Conservation (phyloP, 2,113 vertebrate genomes). For the Prionailurus bengalensis region DNA sequence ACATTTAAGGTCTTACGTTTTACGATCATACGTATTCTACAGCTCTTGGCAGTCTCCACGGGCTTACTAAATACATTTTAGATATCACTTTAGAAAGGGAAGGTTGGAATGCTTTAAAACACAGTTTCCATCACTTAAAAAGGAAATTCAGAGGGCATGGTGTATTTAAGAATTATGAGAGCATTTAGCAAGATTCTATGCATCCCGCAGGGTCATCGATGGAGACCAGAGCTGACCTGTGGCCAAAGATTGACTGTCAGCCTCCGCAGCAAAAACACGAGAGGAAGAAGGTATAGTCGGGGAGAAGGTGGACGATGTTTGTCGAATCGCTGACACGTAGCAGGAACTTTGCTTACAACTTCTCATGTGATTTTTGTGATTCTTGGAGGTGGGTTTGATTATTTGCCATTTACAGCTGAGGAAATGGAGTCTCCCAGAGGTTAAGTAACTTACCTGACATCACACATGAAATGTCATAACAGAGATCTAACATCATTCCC, state of each 20-base stretch:
- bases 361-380: background rate
- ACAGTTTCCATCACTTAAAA: background rate
- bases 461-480: background rate
- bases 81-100: background rate
- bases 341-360: background rate
- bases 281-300: background rate
- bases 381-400: background rate
- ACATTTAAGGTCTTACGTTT: background rate
- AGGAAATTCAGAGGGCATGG: background rate
- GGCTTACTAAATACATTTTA: background rate
- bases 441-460: background rate
- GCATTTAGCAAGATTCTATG: background rate
- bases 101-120: background rate
- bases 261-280: background rate
- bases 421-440: background rate
- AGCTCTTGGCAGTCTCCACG: background rate
- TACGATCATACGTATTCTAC: background rate
- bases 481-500: background rate
- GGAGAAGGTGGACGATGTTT: background rate
- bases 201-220: background rate
- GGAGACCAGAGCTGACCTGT: background rate
- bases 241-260: background rate
- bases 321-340: background rate
- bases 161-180: background rate
- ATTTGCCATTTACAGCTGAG: background rate